Evolutionary conservation across 2,888 invertebrate genomes (phyloP).

Genomic region (Pristionchus japonicus): DNA sequence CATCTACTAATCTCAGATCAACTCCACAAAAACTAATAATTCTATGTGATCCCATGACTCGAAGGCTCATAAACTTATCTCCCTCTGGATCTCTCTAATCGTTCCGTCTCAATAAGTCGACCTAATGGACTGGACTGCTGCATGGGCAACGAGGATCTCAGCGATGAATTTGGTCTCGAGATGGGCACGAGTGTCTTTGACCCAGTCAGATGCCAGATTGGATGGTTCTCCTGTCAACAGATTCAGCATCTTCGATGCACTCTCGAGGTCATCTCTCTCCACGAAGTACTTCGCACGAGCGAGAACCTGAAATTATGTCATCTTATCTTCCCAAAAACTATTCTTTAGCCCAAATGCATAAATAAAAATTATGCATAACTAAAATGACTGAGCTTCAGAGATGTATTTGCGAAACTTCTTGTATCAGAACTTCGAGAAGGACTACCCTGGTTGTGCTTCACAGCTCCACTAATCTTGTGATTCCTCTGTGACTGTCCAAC

Average conservation of each 20-base stretch:
- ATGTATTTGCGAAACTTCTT: too few relatives aligned
- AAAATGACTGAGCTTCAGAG: too few relatives aligned
- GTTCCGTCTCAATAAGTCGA: conserved; percentile 68
- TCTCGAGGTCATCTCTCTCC: conserved; percentile 85
- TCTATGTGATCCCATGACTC: not conserved
- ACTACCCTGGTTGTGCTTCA: not conserved
- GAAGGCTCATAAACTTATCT: not conserved
- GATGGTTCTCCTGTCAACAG: conserved; percentile 84
- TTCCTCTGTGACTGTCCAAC: conserved; percentile 53
- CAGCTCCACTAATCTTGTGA: not conserved
- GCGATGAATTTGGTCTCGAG: conserved; percentile 80
- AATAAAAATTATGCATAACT: too few relatives aligned
- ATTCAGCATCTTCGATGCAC: conserved; percentile 87
- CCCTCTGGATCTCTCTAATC: not conserved
- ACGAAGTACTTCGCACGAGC: conserved; percentile 91
- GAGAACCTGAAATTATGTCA: conserved; percentile 84
- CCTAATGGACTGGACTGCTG: conserved; percentile 82
- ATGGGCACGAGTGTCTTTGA: conserved; percentile 76
- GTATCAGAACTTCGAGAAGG: too few relatives aligned
- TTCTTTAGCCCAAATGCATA: too few relatives aligned
- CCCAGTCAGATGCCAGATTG: conserved; percentile 88
- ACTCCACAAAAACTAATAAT: not conserved
- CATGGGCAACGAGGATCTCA: conserved; percentile 89
- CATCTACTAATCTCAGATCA: not conserved
- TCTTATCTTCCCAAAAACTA: too few relatives aligned